Evolutionary conservation across 64 coral and sea anemone species (phyloP).

Genomic region (Stichodactyla helianthus): DNA sequence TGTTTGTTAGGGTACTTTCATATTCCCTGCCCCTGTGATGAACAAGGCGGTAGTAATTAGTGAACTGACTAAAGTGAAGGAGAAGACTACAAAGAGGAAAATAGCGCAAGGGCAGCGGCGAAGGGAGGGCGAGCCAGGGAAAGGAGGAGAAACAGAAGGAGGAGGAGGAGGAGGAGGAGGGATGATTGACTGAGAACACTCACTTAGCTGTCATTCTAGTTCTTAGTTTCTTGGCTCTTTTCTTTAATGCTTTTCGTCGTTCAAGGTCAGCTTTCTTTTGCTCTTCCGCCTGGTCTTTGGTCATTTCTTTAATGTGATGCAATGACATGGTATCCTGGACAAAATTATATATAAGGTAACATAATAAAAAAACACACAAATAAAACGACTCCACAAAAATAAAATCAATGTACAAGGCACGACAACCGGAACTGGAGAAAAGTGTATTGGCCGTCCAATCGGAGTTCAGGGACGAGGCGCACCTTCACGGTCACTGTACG

Average conservation of each 20-base stretch:
- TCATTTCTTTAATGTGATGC: constrained; percentile 90
- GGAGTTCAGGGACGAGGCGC: no score
- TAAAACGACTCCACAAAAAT: no score
- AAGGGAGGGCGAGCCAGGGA: no score
- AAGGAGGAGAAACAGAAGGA: no score
- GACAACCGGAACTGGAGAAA: no score
- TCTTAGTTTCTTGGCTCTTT: constrained; percentile 89
- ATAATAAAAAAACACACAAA: no score
- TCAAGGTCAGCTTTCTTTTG: constrained; percentile 74
- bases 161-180: no score
- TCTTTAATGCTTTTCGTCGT: constrained; percentile 80
- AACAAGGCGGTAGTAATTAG: not conserved
- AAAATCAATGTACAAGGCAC: no score
- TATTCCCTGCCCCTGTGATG: constrained; percentile 81
- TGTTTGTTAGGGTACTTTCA: constrained; percentile 63
- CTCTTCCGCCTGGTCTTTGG: constrained; percentile 67
- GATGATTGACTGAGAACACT: not conserved
- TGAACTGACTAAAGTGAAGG: not conserved
- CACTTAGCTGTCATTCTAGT: constrained; percentile 97
- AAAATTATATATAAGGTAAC: not conserved
- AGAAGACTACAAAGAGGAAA: not conserved
- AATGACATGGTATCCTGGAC: constrained; percentile 77
- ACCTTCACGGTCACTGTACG: no score
- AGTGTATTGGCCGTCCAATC: no score
- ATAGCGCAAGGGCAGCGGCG: no score